Evolutionary conservation across 2,797 vertebrate genomes (phyloP).

Genomic region (Tragopan temminckii): DNA sequence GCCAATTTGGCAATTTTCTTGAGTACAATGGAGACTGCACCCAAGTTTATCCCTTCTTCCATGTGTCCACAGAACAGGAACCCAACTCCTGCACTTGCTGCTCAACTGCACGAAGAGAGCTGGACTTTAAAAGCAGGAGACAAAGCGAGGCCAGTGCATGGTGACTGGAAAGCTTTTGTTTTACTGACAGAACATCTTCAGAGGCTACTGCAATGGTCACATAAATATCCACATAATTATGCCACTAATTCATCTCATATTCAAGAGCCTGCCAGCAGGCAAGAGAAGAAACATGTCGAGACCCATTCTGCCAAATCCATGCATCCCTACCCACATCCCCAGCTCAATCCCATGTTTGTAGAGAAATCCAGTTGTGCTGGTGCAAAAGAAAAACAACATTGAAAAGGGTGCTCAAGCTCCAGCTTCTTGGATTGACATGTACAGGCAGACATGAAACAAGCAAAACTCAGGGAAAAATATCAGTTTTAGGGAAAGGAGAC

Average conservation of each 20-base stretch:
- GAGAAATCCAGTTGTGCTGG: not conserved
- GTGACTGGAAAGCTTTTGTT: not conserved
- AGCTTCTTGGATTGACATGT: not conserved
- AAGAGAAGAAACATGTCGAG: not conserved
- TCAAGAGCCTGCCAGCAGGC: not conserved
- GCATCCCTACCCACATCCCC: not conserved
- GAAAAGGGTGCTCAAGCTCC: not conserved
- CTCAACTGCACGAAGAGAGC: not conserved
- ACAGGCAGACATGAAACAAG: not conserved
- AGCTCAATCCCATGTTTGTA: not conserved
- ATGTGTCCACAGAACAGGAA: not conserved
- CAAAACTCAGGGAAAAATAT: not conserved
- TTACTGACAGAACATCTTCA: not conserved
- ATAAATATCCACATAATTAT: not conserved
- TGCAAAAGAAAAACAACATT: not conserved
- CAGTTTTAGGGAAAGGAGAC: not conserved
- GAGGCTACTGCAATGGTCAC: not conserved
- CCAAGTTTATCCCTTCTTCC: not conserved
- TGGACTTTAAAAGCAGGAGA: not conserved
- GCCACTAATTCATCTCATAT: not conserved
- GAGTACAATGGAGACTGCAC: not conserved
- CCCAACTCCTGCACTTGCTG: rapidly evolving
- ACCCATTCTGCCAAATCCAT: not conserved
- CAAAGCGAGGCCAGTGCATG: rapidly evolving
- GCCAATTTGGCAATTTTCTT: not conserved